phyloP scores from a whole-genome alignment of 2,113 vertebrate genomes.

The Mus spicilegus region DNA sequence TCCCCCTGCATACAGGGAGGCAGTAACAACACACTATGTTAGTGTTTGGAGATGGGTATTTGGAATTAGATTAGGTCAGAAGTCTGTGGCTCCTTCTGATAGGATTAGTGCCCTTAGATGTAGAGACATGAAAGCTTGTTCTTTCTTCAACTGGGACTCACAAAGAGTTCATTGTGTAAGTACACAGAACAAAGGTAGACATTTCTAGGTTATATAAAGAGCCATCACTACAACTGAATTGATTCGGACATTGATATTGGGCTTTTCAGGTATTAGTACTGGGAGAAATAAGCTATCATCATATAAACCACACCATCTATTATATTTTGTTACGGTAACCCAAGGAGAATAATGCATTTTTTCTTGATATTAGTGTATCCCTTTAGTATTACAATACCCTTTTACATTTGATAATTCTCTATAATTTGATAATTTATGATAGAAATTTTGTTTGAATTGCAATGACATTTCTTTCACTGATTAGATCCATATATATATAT shows the following conservation, averaged over 20 bases:
- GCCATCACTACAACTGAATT: not conserved
- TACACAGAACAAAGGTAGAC: not conserved
- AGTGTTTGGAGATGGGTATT: not conserved
- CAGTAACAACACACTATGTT: not conserved
- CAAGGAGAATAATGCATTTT: not conserved
- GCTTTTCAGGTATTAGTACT: not conserved
- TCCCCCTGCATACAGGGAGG: not conserved
- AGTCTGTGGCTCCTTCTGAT: not conserved
- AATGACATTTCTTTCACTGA: not conserved
- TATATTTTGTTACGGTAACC: not conserved
- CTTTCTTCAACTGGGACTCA: not conserved
- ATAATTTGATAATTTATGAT: not conserved
- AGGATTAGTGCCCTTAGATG: not conserved
- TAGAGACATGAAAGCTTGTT: not conserved
- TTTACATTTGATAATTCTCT: conserved; percentile 38
- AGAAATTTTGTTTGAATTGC: not conserved
- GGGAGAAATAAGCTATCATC: not conserved
- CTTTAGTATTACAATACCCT: not conserved
- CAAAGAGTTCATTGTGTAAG: not conserved
- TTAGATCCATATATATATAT: not conserved
- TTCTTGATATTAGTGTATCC: not conserved
- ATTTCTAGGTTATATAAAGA: not conserved
- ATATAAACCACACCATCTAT: not conserved
- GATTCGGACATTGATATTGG: not conserved
- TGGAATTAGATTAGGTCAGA: not conserved